Conservation (phyloP, 23 tunicate species). For the Trididemnum miniatum region DNA sequence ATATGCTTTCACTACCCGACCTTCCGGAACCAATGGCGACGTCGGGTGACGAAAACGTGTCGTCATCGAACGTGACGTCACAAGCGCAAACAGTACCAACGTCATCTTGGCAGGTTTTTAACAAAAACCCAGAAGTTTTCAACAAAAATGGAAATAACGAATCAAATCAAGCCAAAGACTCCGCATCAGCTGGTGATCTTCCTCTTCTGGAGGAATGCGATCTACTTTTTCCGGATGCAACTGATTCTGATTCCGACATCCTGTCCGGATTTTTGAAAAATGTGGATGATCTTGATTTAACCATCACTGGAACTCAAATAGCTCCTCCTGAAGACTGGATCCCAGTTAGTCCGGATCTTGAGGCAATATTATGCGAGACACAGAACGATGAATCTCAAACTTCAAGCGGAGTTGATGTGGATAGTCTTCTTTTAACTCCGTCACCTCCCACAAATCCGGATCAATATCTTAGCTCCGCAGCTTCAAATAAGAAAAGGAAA, state of each 20-base stretch:
- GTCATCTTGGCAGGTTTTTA: no score
- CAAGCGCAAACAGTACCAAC: slow-evolving; percentile 8
- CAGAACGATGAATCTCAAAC: slow-evolving; percentile 44
- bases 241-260: background rate
- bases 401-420: background rate
- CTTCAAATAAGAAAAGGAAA: background rate
- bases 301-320: slow-evolving; percentile 75
- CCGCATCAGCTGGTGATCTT: background rate
- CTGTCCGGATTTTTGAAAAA: slow-evolving; percentile 45
- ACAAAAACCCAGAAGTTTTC: background rate
- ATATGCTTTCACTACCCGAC: slow-evolving; percentile 14
- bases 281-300: slow-evolving; percentile 72
- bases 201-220: slow-evolving; percentile 10
- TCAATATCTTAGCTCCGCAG: slow-evolving; percentile 8
- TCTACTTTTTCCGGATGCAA: background rate
- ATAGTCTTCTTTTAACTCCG: background rate
- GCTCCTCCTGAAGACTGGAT: slow-evolving; percentile 74
- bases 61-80: background rate
- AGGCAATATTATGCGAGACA: slow-evolving; percentile 72
- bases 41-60: slow-evolving; percentile 21
- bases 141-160: background rate
- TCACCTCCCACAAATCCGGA: slow-evolving; percentile 7
- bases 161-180: background rate
- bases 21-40: slow-evolving; percentile 19
- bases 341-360: slow-evolving; percentile 56